Evolutionary conservation across 2,113 vertebrate genomes (phyloP), one percentile per base, ranked within the genome.

Genomic region (Leiothrix lutea): DNA sequence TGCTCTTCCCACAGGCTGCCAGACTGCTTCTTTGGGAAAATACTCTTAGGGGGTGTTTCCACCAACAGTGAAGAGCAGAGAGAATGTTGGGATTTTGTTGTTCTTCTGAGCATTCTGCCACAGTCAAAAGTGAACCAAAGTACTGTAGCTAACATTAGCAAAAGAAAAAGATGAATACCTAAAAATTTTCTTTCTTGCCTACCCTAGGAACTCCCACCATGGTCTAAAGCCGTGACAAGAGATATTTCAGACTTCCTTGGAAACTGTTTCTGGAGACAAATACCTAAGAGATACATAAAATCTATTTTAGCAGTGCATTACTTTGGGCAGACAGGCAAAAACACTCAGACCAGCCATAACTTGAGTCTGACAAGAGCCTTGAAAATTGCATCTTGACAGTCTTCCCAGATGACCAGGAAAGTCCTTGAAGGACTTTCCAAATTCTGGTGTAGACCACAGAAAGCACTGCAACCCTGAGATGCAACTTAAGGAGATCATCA

Each of bases 21-120:
- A 94, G 83, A 31, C 50, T 74, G 35, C 42, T 91, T 82, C 81
- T 92, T 94, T 58, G 36, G 81, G 82, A 95, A 95, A 88, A 83
- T 14, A 69, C 22, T 80, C 74, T 69, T 40, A 13, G 11, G 19
- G 88, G 60, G 57, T 93, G 78, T 84, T 94, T 90, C 75, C 51
- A 75, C 20, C 47, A 1, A 1, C 79, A 92, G 45, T 1, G 5
- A 91, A 48, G 13, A 79, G 36, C 22, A 89, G 38, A 79, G 33
- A 70, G 15, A 81, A 81, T 29, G 38, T 6, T 54, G 31, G 40
- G 29, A 47, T 91, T 97, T 79, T 81, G 35, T 88, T 91, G 72
- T 65, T 33, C 13, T 53, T 92, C 58, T 66, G 54, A 96, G 47
- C 31, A 73, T 80, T 47, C 69, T 35, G 26, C 12, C n/a, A 47